Evolutionary conservation across 2,888 invertebrate genomes (phyloP).

Genomic region (Andrena minutula): DNA sequence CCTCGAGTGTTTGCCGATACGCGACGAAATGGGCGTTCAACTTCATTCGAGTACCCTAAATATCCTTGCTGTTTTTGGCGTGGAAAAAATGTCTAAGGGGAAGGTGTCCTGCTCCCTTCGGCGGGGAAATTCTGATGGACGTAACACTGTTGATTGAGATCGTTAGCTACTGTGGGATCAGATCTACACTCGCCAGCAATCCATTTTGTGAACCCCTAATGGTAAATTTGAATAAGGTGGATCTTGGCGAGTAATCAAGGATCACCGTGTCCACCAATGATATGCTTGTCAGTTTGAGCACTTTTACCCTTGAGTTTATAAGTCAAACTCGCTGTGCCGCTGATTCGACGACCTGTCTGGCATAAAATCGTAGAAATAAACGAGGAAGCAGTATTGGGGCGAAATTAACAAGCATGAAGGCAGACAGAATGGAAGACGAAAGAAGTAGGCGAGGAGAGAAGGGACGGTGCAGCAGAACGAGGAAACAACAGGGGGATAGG

Average conservation of each 20-base stretch:
- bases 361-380: slow-evolving; percentile 1
- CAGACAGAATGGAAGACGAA: not conserved
- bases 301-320: not conserved
- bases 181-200: not conserved
- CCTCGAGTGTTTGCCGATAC: not conserved
- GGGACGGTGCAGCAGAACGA: not conserved
- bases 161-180: not conserved
- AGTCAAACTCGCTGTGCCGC: not conserved
- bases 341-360: not conserved
- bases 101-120: not conserved
- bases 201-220: not conserved
- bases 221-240: not conserved
- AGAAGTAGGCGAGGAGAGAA: slow-evolving; percentile 19
- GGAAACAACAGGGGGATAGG: slow-evolving; percentile 21
- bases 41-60: not conserved
- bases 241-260: not conserved
- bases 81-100: not conserved
- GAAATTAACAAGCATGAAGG: slow-evolving; percentile 17
- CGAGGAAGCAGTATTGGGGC: not conserved
- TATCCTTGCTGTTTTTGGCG: not conserved
- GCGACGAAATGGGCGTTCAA: not conserved
- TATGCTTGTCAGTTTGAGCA: not conserved
- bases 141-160: not conserved
- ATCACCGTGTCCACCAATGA: not conserved
- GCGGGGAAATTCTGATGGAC: not conserved